Base-by-base conservation (phyloP, 1,140 invertebrate genomes). In the Drosophila nebulosa region DNA sequence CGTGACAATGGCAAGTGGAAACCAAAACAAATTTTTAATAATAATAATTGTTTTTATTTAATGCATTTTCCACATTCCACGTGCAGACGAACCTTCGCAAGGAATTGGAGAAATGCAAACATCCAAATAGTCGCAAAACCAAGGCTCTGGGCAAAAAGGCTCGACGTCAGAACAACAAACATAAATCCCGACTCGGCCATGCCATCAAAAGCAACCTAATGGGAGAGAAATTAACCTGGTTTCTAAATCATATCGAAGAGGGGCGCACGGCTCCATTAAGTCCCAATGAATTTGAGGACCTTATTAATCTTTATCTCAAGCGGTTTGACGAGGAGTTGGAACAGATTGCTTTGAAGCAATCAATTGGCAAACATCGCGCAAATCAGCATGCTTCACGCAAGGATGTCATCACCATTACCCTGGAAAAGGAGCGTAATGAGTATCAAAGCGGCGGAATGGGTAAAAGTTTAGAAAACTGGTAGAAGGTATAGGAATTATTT, bases 121-220 rank as follows among this genome's bases (percentile, higher is more conserved):
- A 96, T 92, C 96, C 96, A 6, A 96, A 96, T 79, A 96, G 95
- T 71, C 93, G 96, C 72, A 96, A 96, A 92, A 95, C 95, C 1
- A 92, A 94, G 68, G 94, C 95, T 10, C 90, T 96, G 30, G 92
- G 93, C 2, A 95, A 94, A 85, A 94, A 95, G 84, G 91, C 94
- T 9, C 94, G 94, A 58, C 95, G 94, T 74, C 92, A 93, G 67
- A 92, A 93, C 24, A 93, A 93, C 68, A 94, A 94, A 88, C 93
- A 95, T 52, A 94, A 95, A 80, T 90, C 91, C 7, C 95, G 95
- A 84, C 77, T 95, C 59, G 93, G 92, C 1, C 93, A 93, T 75
- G 92, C 93, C 3, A 94, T 96, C 9, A 96, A 96, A 90, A 93
- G 95, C 69, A 95, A 95, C 79, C 75, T 96, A 42, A 89, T 95